Base-by-base conservation (phyloP, 2,888 invertebrate species). In the Sisyra nigra region DNA sequence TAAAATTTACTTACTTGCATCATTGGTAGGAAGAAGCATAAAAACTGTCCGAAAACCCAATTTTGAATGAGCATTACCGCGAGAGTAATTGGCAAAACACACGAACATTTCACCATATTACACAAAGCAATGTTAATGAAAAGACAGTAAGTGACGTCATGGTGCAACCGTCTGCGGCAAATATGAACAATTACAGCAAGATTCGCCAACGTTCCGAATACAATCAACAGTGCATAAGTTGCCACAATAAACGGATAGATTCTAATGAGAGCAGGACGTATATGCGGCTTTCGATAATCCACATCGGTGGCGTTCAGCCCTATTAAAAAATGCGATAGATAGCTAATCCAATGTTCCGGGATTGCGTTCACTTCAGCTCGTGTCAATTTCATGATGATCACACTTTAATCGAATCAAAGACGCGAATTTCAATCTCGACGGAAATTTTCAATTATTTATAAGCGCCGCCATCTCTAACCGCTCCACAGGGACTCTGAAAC, bases 21-120 rank as follows among this genome's bases (percentile, higher is more conserved):
- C 74, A 82, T 79, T 1, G 82, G 81, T 49, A 80, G 55, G 54
- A 79, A 76, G 55, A 72, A 78, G 60, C 82, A 82, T 47, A 81
- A 57, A 50, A 80, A 72, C 51, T 76, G 73, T 6, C 81, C 81
- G 51, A 80, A 74, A 46, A 80, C 66, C 80, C 80, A 81, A 56
- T 81, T 80, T 54, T 77, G 74, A 45, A 80, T 64, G 32, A 81
- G 62, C 52, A 80, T 65, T 40, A 80, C 76, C 51, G 74, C 71
- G 48, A 81, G 56, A 1, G 80, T 72, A 6, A 80, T 66, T 10
- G 82, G 82, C 51, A 81, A 54, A n/a, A 79, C 77, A 45, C 76
- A 56, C 13, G 73, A 59, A 53, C 78, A 75, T 59, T 80, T 79
- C 33, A 80, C 61, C 32, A 79, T 60, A 55, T 80, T 75, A 50